Base-by-base conservation (phyloP, 2,113 vertebrate genomes). In the Elachura formosa region DNA sequence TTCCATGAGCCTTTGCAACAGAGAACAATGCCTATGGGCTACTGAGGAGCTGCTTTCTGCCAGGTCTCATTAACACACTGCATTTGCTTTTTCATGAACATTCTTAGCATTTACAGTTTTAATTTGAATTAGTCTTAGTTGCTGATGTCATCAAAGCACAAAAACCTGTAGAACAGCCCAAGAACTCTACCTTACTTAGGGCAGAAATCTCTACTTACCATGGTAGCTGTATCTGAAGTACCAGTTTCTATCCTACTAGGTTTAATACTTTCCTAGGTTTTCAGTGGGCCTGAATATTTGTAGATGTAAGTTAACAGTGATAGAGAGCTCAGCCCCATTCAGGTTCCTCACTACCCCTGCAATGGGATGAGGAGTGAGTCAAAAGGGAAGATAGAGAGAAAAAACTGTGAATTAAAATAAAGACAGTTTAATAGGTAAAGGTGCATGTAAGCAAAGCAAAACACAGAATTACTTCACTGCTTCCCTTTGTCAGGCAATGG, bases 291-390 rank as follows among this genome's bases (percentile, higher is more conserved):
- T 38, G 15, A 87, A 72, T 10, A 49, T 22, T 67, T 61, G 22
- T 12, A 52, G 14, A 7, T 46, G 18, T 29, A 48, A 15, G 12
- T 62, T 54, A 68, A 68, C 28, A 11, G 9, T 3, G 8, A 40
- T 31, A 52, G 0, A 2, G 11, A 72, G 15, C 52, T 80, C 36
- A 67, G 14, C 9, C 24, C 3, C 18, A 38, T 10, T 25, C 14
- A 36, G 16, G 14, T 69, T 5, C 3, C 10, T 40, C 31, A 33
- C 8, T n/a, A 5, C 3, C 2, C 6, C 5, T 22, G 13, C 3
- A n/a, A 11, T 26, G 19, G 8, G 9, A 22, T 23, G 21, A 29
- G 17, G 5, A 64, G 17, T 22, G 10, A 71, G 26, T 24, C 5
- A 6, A 87, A 90, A 83, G 22, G 16, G 13, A 19, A 58, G 55